Percentiles rank a stretch among this genome's conserved stretches.
These are phyloP conservation scores for Phalacrocorax brasilianus DNA, from an alignment of 2,113 vertebrate species.

Conservation along the genomic window DNA sequence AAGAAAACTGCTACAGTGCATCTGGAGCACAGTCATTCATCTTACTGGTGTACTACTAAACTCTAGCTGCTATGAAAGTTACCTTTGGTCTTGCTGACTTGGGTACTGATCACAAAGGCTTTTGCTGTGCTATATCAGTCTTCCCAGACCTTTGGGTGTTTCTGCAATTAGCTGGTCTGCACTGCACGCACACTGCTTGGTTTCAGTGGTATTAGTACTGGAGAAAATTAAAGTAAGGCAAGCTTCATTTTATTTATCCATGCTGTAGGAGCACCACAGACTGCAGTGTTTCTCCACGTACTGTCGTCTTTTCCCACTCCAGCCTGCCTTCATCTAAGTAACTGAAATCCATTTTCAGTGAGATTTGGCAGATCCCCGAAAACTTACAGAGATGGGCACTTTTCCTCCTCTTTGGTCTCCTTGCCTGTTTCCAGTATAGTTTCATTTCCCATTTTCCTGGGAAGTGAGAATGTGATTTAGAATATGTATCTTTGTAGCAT, in stretches of 20 bases:
- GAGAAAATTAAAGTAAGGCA: neutral
- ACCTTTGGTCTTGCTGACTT: neutral
- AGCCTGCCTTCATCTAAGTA: neutral
- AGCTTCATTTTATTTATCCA: neutral
- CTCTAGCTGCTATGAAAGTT: neutral
- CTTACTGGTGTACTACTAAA: neutral
- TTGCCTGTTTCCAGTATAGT: neutral
- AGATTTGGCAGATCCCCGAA: neutral
- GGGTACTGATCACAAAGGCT: neutral
- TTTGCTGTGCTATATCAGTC: neutral
- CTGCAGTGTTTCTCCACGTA: neutral
- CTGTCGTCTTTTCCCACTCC: neutral
- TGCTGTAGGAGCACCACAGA: neutral
- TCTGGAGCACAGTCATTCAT: fast-evolving
- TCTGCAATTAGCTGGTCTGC: neutral
- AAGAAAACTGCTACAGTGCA: neutral
- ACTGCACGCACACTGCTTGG: neutral
- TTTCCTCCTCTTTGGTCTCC: neutral
- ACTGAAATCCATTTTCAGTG: neutral
- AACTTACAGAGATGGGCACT: neutral
- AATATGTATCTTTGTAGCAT: neutral
- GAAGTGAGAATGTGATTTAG: neutral
- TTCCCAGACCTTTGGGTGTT: neutral
- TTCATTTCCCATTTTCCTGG: neutral
- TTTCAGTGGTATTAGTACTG: neutral